A percentile compares a stretch with the other conserved stretches of the same genome.
These are phyloP conservation scores for Machimus rusticus DNA, from an alignment of 2,888 invertebrate species.

Conservation along the genomic window DNA sequence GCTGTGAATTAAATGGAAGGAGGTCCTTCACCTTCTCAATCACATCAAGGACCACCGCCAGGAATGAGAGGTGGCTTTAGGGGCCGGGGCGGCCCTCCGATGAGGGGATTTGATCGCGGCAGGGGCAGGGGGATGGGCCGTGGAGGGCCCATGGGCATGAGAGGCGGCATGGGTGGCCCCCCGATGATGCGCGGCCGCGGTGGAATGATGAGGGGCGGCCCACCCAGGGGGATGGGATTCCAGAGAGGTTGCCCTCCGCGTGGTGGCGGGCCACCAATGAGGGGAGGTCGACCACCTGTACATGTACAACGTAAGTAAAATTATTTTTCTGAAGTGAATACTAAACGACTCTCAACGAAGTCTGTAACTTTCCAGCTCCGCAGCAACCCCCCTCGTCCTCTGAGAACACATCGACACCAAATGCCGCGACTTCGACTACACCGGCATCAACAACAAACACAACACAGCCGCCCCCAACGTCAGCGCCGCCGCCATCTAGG, in stretches of 20 bases:
- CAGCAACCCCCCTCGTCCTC: constrained; percentile 43
- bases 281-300: constrained; percentile 57
- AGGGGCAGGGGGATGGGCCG: constrained; percentile 61
- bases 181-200: constrained; percentile 44
- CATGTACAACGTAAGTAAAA: constrained; percentile 60
- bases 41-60: constrained; percentile 45
- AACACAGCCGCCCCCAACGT: constrained; percentile 49
- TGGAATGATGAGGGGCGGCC: constrained; percentile 42
- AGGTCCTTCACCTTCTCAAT: constrained; percentile 49
- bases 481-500: constrained; percentile 47
- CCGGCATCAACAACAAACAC: constrained; percentile 51
- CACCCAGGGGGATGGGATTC: constrained; percentile 55
- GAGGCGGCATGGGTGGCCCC: constrained; percentile 56
- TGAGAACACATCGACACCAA: neutral
- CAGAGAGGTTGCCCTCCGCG: constrained; percentile 52
- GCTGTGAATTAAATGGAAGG: constrained; percentile 49
- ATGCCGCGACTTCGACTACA: constrained; percentile 59
- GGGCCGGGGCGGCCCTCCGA: constrained; percentile 57
- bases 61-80: constrained; percentile 58
- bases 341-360: constrained; percentile 31
- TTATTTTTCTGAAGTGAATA: neutral
- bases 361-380: constrained; percentile 26
- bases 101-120: constrained; percentile 61
- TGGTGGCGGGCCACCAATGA: constrained; percentile 52
- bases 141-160: constrained; percentile 60